phyloP scores from a whole-genome alignment of 2,113 vertebrate species.

The Barbus barbus region DNA sequence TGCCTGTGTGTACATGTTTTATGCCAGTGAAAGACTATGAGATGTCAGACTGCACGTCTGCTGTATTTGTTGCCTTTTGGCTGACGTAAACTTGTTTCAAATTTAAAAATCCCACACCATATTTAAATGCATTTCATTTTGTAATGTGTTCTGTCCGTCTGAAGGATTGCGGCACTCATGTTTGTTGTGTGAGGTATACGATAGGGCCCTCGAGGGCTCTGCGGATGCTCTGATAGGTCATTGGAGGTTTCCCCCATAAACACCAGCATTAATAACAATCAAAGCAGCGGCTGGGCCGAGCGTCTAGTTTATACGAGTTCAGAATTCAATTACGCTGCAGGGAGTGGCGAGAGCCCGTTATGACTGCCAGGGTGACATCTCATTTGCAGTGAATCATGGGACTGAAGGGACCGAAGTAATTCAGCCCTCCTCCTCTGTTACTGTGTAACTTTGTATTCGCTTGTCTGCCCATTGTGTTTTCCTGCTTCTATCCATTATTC shows the following conservation, averaged over 20 bases:
- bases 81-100: not conserved
- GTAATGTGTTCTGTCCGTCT: not conserved
- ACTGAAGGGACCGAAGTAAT: constrained; percentile 57
- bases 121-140: constrained; percentile 8
- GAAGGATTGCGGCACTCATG: not conserved
- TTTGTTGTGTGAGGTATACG: not conserved
- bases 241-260: constrained; percentile 68
- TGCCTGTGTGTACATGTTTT: not conserved
- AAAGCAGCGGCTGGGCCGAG: constrained; percentile 29
- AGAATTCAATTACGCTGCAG: constrained; percentile 75
- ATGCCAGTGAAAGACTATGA: not conserved
- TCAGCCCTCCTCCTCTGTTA: constrained; percentile 18
- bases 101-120: not conserved
- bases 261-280: constrained; percentile 70
- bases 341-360: constrained; percentile 66
- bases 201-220: constrained; percentile 56
- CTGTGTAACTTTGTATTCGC: constrained; percentile 9
- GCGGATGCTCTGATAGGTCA: constrained; percentile 61
- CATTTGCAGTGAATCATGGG: constrained; percentile 80
- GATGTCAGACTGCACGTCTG: not conserved
- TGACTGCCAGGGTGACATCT: constrained; percentile 78
- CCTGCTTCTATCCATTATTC: constrained; percentile 37
- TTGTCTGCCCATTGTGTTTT: not conserved
- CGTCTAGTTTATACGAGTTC: constrained; percentile 74
- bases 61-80: not conserved